These are phyloP conservation scores for Bembecia ichneumoniformis DNA, from an alignment of 2,888 invertebrate species.

Conservation along the genomic window DNA sequence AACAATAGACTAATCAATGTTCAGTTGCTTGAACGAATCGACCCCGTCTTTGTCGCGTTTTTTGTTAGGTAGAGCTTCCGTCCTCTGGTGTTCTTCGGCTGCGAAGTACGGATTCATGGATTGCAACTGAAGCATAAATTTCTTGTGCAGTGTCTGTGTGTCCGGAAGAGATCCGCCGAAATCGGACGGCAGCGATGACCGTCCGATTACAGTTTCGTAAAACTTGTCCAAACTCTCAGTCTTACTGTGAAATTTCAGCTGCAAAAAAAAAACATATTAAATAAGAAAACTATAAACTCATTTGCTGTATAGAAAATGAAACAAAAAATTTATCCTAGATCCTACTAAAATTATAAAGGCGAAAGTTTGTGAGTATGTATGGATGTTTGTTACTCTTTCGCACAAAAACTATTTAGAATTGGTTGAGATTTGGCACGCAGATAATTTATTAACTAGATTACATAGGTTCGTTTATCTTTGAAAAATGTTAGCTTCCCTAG, in stretches of 20 bases:
- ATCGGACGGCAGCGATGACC: slow-evolving; percentile 72
- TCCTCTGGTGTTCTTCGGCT: slow-evolving; percentile 54
- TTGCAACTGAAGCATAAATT: slow-evolving; percentile 47
- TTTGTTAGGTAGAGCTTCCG: slow-evolving; percentile 49
- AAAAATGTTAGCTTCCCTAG: too few species aligned
- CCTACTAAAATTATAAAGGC: too few species aligned
- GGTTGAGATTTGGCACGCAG: too few species aligned
- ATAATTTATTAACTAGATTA: too few species aligned
- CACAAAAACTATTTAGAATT: too few species aligned
- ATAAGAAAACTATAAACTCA: too few species aligned
- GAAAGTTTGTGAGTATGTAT: too few species aligned
- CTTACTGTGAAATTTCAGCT: slow-evolving; percentile 75
- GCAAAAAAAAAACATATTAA: slow-evolving; percentile 17
- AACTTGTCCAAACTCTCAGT: slow-evolving; percentile 70
- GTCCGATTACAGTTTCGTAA: slow-evolving; percentile 68
- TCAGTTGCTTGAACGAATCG: slow-evolving; percentile 79
- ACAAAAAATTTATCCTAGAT: too few species aligned
- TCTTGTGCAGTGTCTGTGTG: slow-evolving; percentile 52
- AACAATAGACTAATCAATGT: slow-evolving; percentile 71
- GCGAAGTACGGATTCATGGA: slow-evolving; percentile 47
- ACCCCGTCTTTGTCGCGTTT: slow-evolving; percentile 72
- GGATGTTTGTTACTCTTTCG: too few species aligned
- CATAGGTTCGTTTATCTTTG: too few species aligned
- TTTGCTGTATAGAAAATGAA: too few species aligned
- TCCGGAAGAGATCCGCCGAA: slow-evolving; percentile 74